Conservation (phyloP, 2,888 invertebrate genomes). For the Campopleginae sp. region DNA sequence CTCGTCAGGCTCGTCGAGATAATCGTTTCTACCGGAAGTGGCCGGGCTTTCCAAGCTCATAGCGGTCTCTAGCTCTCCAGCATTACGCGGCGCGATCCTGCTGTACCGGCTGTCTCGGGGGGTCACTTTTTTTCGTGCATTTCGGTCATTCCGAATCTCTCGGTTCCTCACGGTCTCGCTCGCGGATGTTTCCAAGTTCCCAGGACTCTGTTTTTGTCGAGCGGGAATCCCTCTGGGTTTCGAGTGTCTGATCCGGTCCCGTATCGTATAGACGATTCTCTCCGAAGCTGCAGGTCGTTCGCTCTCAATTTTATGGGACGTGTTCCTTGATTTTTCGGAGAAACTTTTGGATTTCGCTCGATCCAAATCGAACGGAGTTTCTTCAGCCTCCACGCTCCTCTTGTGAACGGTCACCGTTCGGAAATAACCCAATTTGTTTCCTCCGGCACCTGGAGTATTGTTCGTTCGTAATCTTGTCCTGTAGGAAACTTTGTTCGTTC, state of each 20-base stretch:
- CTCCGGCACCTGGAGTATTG: slow-evolving; percentile 31
- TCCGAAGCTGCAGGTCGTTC: slow-evolving; percentile 53
- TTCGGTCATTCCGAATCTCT: slow-evolving; percentile 76
- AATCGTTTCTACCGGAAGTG: slow-evolving; percentile 35
- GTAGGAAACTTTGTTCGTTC: slow-evolving; percentile 67
- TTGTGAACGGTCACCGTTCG: slow-evolving; percentile 69
- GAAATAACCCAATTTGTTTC: slow-evolving; percentile 61
- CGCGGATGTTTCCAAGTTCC: slow-evolving; percentile 50
- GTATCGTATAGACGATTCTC: slow-evolving; percentile 72
- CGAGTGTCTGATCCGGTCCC: slow-evolving; percentile 72
- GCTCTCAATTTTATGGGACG: neutral
- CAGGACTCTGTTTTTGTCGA: slow-evolving; percentile 72
- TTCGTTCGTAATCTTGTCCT: slow-evolving; percentile 61
- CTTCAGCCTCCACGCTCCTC: slow-evolving; percentile 65
- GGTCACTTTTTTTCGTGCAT: slow-evolving; percentile 6
- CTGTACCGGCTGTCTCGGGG: neutral
- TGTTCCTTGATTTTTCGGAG: neutral
- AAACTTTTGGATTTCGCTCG: slow-evolving; percentile 6
- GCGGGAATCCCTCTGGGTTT: slow-evolving; percentile 67
- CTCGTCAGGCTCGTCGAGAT: slow-evolving; percentile 59
- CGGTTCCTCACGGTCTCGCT: slow-evolving; percentile 73
- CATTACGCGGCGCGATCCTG: neutral
- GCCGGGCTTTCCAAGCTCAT: neutral
- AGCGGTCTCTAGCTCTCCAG: neutral
- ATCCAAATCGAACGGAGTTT: slow-evolving; percentile 13